These are phyloP conservation scores for Parasteatoda tepidariorum DNA, from an alignment of 1,140 invertebrate species.

Conservation along the genomic window DNA sequence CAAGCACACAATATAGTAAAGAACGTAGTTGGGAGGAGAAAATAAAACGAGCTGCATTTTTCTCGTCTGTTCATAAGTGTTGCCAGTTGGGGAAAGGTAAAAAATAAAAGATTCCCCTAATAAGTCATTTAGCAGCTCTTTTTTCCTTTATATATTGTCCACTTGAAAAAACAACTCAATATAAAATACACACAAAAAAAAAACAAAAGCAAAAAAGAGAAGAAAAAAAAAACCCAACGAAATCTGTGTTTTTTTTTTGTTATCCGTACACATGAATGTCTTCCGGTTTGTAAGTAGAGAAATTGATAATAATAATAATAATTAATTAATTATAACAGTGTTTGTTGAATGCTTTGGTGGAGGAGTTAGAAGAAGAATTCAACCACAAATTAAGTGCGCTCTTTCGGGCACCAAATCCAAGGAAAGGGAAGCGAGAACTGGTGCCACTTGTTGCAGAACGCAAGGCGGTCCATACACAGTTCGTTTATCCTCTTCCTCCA, in stretches of 20 bases:
- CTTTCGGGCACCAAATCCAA: conserved; percentile 55
- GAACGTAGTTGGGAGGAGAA: conserved; percentile 36
- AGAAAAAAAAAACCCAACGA: not conserved
- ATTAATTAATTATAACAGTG: too few relatives aligned
- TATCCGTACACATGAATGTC: too few relatives aligned
- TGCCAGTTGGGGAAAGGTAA: conserved; percentile 10
- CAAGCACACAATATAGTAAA: conserved; percentile 57
- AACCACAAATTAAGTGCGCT: conserved; percentile 56
- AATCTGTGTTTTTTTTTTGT: not conserved
- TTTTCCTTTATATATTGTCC: not conserved
- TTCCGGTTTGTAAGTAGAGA: not conserved
- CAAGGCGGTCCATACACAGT: conserved; percentile 56
- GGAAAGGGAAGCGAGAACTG: conserved; percentile 58
- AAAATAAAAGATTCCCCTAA: conserved; percentile 4
- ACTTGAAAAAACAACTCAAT: not conserved
- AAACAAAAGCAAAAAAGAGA: not conserved
- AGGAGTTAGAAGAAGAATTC: conserved; percentile 43
- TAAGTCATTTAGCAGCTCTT: conserved; percentile 5
- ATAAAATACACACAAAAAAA: conserved; percentile 47
- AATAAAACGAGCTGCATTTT: conserved; percentile 33
- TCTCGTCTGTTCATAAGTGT: not conserved
- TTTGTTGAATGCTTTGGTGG: conserved; percentile 40
- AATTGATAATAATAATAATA: conserved; percentile 22
- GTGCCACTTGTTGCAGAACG: conserved; percentile 57
- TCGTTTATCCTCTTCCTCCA: conserved; percentile 59